Conservation (phyloP, 2,113 vertebrate species). For the Arenaria interpres region DNA sequence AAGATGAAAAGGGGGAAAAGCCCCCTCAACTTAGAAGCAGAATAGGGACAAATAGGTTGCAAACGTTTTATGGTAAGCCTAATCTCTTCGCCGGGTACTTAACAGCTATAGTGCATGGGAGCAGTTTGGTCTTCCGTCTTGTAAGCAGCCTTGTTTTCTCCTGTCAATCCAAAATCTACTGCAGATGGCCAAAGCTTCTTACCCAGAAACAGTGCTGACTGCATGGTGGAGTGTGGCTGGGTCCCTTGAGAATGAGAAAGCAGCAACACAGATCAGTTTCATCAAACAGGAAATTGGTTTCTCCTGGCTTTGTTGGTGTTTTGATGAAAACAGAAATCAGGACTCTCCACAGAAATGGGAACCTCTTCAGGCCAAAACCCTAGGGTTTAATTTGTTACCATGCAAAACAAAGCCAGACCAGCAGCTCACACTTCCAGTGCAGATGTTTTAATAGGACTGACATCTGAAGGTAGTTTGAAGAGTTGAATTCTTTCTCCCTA, state of each 20-base stretch:
- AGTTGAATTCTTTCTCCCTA: background rate
- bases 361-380: background rate
- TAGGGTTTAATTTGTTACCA: constrained; percentile 9
- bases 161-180: background rate
- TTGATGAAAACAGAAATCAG: constrained; percentile 5
- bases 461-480: background rate
- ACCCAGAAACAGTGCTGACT: background rate
- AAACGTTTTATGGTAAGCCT: background rate
- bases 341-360: background rate
- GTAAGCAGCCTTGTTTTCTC: background rate
- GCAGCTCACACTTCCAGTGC: background rate
- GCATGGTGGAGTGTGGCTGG: accelerated
- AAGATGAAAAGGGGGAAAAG: background rate
- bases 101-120: background rate
- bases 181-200: background rate
- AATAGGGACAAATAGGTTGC: background rate
- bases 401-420: constrained; percentile 19
- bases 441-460: background rate
- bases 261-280: background rate
- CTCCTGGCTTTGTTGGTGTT: background rate
- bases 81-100: background rate
- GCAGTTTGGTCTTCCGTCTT: background rate
- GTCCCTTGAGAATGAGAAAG: background rate
- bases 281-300: background rate
- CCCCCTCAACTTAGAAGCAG: background rate